Base-by-base conservation (phyloP, 1,140 invertebrate genomes). In the Eubasilissa regina region DNA sequence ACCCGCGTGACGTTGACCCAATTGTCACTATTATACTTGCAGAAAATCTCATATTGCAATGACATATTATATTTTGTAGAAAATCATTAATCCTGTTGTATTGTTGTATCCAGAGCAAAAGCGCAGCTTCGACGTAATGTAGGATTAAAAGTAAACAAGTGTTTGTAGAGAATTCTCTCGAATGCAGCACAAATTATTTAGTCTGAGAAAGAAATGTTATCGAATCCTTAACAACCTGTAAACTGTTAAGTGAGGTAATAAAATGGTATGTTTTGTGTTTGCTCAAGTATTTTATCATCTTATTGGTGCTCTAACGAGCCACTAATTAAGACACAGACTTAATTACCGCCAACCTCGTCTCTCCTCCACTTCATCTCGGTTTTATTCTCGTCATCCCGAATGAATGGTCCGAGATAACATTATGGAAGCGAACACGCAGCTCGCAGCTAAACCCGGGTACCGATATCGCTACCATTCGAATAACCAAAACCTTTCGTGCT, bases 391-490 rank as follows among this genome's bases (percentile, higher is more conserved):
- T 19, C 55, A 58, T 58, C 35, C 35, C 60, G n/a, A n/a, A 44
- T 64, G 21, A 64, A 64, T 64, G 60, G 35, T 64, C 19, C 35
- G n/a, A 44, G 60, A 64, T 64, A 64, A 64, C 8, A 35, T 25
- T 64, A 13, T 64, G 15, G 19, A 64, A 35, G 25, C 25, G 25
- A 35, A 1, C 25, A 35, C 25, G 6, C 15, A 10, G 64, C 64
- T 19, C 25, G 43, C 15, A 11, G n/a, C 15, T 70, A 15, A 19
- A 15, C 13, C 7, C 55, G 12, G 55, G 55, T 15, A 58, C 21
- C 55, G 11, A 15, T 15, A 0, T 9, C 17, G 60, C 60, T 25
- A 13, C 25, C 25, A 35, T 35, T 35, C 6, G 25, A 35, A 35
- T 35, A 35, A 62, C 6, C 19, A 35, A 43, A 62, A 62, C 12